Evolutionary conservation across 2,113 vertebrate genomes (phyloP).

Genomic region (Lipophrys pholis): DNA sequence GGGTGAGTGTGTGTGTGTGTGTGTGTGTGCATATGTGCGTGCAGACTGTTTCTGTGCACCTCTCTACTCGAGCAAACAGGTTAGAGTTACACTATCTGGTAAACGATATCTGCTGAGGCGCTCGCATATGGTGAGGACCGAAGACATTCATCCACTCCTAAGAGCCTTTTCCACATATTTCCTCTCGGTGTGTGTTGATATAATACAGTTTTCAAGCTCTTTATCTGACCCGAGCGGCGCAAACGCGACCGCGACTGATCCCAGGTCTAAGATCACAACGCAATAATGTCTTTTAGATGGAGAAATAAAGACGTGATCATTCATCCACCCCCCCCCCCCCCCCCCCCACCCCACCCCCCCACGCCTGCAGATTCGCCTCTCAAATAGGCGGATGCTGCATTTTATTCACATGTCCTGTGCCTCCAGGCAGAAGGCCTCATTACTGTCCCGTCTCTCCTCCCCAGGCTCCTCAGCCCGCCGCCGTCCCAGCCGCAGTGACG

Average conservation of each 20-base stretch:
- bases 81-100: conserved; percentile 33
- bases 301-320: conserved; percentile 1
- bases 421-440: conserved; percentile 72
- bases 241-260: background rate
- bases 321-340: no score
- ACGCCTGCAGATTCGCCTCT: background rate
- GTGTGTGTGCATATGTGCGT: conserved; percentile 6
- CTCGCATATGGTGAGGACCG: conserved; percentile 48
- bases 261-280: background rate
- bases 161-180: conserved; percentile 32
- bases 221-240: conserved; percentile 9
- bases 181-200: conserved; percentile 41
- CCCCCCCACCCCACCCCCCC: no score
- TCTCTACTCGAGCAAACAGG: conserved; percentile 38
- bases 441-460: conserved; percentile 52
- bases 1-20: conserved; percentile 22
- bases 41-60: conserved; percentile 37
- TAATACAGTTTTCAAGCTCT: background rate
- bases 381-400: conserved; percentile 10
- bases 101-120: conserved; percentile 25
- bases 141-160: conserved; percentile 38
- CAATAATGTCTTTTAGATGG: background rate
- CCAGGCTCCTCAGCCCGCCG: conserved; percentile 59
- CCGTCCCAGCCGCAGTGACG: conserved; percentile 72
- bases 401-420: conserved; percentile 53